These are phyloP conservation scores for Xestia xanthographa DNA, from an alignment of 2,888 invertebrate species.

Conservation along the genomic window DNA sequence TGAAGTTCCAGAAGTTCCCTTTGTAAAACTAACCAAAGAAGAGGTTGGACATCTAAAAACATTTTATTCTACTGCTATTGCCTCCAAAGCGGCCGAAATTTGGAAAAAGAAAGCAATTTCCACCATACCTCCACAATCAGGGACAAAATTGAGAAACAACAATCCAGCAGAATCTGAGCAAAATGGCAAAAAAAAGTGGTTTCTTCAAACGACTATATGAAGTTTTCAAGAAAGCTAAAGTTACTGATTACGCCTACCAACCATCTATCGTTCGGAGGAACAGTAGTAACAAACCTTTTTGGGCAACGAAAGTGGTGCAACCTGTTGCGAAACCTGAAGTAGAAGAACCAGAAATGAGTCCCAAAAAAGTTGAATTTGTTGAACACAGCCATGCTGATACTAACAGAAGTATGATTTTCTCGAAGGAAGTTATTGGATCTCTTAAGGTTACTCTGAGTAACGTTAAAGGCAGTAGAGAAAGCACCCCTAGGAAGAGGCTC, in stretches of 20 bases:
- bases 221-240: constrained; percentile 81
- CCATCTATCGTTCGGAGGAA: constrained; percentile 78
- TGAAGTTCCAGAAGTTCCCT: constrained; percentile 77
- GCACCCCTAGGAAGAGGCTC: constrained; percentile 65
- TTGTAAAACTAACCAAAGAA: constrained; percentile 77
- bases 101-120: constrained; percentile 84
- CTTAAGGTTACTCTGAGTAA: constrained; percentile 71
- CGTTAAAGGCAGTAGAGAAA: constrained; percentile 16
- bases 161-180: constrained; percentile 54
- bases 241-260: constrained; percentile 82
- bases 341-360: constrained; percentile 45
- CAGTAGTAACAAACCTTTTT: constrained; percentile 80
- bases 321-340: constrained; percentile 52
- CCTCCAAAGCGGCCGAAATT: constrained; percentile 71
- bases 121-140: constrained; percentile 82
- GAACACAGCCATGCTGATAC: constrained; percentile 67
- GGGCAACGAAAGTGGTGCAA: too few relatives aligned
- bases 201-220: constrained; percentile 80
- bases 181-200: constrained; percentile 61
- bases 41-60: constrained; percentile 78
- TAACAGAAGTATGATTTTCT: constrained; percentile 72
- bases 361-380: constrained; percentile 53
- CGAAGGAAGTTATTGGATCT: constrained; percentile 67
- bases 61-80: constrained; percentile 72
- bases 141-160: constrained; percentile 74